Evolutionary conservation across 2,888 invertebrate genomes (phyloP).

Genomic region (Thyatira batis): DNA sequence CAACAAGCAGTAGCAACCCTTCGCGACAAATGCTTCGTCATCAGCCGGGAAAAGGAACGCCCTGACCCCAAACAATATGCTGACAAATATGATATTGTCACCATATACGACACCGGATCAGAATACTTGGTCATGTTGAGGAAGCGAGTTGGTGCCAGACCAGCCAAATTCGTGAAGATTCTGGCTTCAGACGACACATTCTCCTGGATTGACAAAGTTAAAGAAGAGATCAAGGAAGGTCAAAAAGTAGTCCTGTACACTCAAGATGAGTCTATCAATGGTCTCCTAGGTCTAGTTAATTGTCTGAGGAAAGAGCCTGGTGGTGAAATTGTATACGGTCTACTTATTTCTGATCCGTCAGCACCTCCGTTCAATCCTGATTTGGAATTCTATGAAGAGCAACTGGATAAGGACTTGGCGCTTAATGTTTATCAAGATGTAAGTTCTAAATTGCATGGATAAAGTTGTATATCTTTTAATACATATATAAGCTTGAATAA

Average conservation of each 20-base stretch:
- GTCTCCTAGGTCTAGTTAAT: constrained; percentile 93
- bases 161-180: constrained; percentile 74
- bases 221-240: constrained; percentile 65
- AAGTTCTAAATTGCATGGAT: constrained; percentile 45
- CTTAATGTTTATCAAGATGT: constrained; percentile 88
- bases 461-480: too few relatives aligned
- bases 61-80: constrained; percentile 68
- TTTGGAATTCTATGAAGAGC: constrained; percentile 84
- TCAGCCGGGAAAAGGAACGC: constrained; percentile 81
- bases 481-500: too few relatives aligned
- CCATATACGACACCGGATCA: constrained; percentile 69
- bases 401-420: constrained; percentile 88
- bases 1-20: constrained; percentile 72
- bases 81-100: constrained; percentile 74
- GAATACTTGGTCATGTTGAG: constrained; percentile 81
- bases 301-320: constrained; percentile 92
- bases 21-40: constrained; percentile 82
- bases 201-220: constrained; percentile 79
- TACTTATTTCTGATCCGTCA: constrained; percentile 84
- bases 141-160: constrained; percentile 70
- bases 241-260: constrained; percentile 85
- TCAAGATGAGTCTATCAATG: constrained; percentile 86
- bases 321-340: constrained; percentile 83
- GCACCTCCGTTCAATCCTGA: constrained; percentile 86
- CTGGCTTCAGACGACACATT: constrained; percentile 61